Percentiles rank a stretch among this genome's conserved stretches.
Conservation (phyloP, 2,888 invertebrate genomes). For the Cerastoderma edule region DNA sequence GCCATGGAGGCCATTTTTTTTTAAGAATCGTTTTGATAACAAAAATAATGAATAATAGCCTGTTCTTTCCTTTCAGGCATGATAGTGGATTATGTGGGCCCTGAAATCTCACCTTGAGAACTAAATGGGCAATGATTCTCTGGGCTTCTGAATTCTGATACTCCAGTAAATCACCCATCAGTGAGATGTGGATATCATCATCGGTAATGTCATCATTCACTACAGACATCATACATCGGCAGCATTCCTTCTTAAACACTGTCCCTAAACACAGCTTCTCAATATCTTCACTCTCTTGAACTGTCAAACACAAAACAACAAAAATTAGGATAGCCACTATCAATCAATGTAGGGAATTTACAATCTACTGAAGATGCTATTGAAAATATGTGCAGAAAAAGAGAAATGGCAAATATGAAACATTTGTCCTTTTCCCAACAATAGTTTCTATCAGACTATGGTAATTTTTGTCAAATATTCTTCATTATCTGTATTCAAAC, state of each 20-base stretch:
- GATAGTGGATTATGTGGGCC: too few species aligned
- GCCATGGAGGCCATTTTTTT: too few species aligned
- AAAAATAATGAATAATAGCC: too few species aligned
- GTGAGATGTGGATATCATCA: constrained; percentile 56
- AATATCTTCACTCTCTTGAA: constrained; percentile 55
- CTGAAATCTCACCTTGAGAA: constrained; percentile 57
- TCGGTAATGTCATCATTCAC: constrained; percentile 54
- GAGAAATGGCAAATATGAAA: too few species aligned
- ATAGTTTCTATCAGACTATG: too few species aligned
- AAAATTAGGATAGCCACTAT: not conserved
- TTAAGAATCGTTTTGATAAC: too few species aligned
- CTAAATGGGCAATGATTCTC: constrained; percentile 55
- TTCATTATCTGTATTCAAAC: too few species aligned
- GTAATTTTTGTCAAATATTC: too few species aligned
- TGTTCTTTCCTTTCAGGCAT: too few species aligned
- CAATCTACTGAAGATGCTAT: not conserved
- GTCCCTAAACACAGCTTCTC: constrained; percentile 64
- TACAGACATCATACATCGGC: constrained; percentile 55
- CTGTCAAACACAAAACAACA: constrained; percentile 25
- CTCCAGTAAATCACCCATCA: constrained; percentile 73
- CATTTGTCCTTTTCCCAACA: too few species aligned
- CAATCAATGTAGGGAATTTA: not conserved
- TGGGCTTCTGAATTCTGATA: constrained; percentile 73
- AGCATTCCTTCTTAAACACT: constrained; percentile 65
- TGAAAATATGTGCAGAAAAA: not conserved